Conservation (phyloP, 1,140 invertebrate species). For the Cydia strobilella region DNA sequence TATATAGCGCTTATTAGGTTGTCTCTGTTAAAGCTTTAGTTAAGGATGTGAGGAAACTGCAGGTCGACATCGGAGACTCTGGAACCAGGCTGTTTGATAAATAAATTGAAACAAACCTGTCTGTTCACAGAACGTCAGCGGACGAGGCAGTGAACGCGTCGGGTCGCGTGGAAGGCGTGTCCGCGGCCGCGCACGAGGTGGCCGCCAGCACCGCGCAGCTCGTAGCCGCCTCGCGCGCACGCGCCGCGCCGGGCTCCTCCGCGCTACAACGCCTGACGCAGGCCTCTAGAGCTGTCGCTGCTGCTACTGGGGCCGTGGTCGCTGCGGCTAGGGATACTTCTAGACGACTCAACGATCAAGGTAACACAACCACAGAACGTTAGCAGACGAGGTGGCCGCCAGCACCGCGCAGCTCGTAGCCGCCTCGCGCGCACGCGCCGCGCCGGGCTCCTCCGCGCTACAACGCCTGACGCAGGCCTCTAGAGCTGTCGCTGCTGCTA, state of each 20-base stretch:
- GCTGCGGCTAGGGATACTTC: conserved; percentile 81
- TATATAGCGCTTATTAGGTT: no score
- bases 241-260: conserved; percentile 90
- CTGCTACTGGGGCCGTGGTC: conserved; percentile 94
- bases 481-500: no score
- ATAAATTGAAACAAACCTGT: conserved; percentile 96
- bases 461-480: no score
- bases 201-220: conserved; percentile 98
- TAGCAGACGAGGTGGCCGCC: no score
- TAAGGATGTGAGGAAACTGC: conserved; percentile 91
- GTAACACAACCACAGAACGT: no score
- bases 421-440: no score
- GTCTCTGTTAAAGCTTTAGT: conserved; percentile 81
- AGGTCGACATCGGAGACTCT: conserved; percentile 86
- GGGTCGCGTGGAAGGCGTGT: conserved; percentile 95
- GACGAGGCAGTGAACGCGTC: conserved; percentile 94
- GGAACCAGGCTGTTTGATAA: conserved; percentile 91
- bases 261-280: conserved; percentile 89
- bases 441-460: no score
- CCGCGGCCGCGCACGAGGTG: conserved; percentile 98
- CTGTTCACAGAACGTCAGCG: conserved; percentile 88
- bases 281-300: conserved; percentile 93
- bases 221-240: conserved; percentile 96
- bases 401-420: no score
- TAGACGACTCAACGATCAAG: conserved; percentile 50